Base-by-base conservation (phyloP, 2,113 vertebrate genomes). In the Stercorarius parasiticus region DNA sequence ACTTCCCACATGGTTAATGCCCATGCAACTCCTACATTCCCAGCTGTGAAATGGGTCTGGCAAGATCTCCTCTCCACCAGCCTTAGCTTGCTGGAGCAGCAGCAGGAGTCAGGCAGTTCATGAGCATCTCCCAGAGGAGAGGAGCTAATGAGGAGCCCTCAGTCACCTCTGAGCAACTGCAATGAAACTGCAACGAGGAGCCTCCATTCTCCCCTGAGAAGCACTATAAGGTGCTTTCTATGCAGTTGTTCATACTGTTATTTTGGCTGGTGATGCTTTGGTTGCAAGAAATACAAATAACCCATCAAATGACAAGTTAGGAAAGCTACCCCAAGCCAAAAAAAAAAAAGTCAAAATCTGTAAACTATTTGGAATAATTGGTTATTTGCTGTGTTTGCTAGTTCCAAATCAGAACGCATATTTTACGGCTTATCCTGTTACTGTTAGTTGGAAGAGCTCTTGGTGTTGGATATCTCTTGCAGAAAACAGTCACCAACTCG, bases 281-380 rank as follows among this genome's bases (percentile, higher is more conserved):
- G 23, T 52, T 65, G 78, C 59, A 52, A n/a, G 86, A 36, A 62
- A 42, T 32, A 82, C 59, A 94, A 97, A 97, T 91, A 92, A 47
- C 95, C 94, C 98, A 82, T 97, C 97, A 92, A 83, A 86, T 52
- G 92, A 95, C 96, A 93, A 97, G 94, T 92, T 29, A 88, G 83
- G 19, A 23, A 38, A 43, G 52, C 74, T 29, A 52, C 73, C 40
- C 20, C 23, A 15, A 50, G 77, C 88, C 85, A 86, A 83, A 72
- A 94, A 92, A 81, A 90, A 94, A 83, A 82, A 93, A 88, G 59
- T 72, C 4, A 64, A 89, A 97, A 95, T 96, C 98, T 98, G 98
- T 96, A 97, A 98, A 92, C 96, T 93, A 97, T 98, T 98, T 98
- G 97, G 93, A 92, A 82, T 97, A 97, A 98, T 97, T 98, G 97